Conservation (phyloP, 1,140 invertebrate genomes). For the Cyphomyrmex costatus region DNA sequence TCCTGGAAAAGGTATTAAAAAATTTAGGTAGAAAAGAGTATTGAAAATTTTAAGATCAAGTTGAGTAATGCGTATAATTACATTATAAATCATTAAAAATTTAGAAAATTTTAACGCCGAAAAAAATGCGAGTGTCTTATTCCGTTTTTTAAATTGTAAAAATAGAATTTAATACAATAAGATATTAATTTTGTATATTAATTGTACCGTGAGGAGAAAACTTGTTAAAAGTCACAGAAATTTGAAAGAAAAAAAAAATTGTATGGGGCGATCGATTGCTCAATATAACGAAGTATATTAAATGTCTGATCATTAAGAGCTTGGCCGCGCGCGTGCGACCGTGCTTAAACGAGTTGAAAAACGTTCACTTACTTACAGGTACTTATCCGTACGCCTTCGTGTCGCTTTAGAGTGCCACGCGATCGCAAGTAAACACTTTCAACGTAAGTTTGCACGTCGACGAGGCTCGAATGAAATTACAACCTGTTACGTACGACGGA, state of each 20-base stretch:
- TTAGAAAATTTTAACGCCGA: neutral
- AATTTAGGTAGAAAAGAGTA: neutral
- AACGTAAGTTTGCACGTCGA: slow-evolving; percentile 14
- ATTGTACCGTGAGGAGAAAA: neutral
- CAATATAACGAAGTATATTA: neutral
- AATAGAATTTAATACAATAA: neutral
- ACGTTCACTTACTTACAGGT: slow-evolving; percentile 3
- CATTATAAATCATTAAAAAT: neutral
- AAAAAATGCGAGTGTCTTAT: neutral
- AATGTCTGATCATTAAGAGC: slow-evolving; percentile 3
- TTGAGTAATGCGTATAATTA: neutral
- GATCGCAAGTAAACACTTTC: slow-evolving; percentile 48
- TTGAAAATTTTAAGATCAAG: neutral
- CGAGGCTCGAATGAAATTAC: slow-evolving; percentile 42
- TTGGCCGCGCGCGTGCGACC: neutral
- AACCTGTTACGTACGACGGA: slow-evolving; percentile 33
- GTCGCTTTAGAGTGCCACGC: slow-evolving; percentile 5
- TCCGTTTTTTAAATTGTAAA: neutral
- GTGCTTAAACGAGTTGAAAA: slow-evolving; percentile 34
- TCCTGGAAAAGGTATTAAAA: neutral
- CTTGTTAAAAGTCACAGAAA: no score
- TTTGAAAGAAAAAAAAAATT: neutral
- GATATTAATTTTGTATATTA: neutral
- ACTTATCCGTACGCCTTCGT: slow-evolving; percentile 14
- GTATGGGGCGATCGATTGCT: neutral